phyloP scores from a whole-genome alignment of 2,113 vertebrate species.

The Philantomba maxwellii region DNA sequence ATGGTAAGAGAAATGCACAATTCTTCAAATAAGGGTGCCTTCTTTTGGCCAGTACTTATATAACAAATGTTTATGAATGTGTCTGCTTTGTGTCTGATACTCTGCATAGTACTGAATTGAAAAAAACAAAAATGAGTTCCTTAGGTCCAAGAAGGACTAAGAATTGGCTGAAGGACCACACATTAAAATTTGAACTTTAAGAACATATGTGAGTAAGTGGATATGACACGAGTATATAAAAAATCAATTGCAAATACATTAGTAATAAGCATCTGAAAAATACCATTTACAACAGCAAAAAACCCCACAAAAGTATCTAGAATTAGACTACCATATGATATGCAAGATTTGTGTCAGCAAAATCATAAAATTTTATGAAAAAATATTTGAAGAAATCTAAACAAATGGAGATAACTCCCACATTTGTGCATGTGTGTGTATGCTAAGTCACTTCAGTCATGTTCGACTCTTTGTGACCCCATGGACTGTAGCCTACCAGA shows the following conservation, averaged over 20 bases:
- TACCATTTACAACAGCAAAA: neutral
- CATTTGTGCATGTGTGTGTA: neutral
- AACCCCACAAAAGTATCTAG: neutral
- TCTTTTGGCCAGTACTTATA: neutral
- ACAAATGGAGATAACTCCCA: neutral
- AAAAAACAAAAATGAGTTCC: constrained; percentile 7
- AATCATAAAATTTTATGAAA: neutral
- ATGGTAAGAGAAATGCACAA: neutral
- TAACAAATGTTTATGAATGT: neutral
- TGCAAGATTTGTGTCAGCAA: neutral
- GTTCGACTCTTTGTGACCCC: neutral
- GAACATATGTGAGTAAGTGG: neutral
- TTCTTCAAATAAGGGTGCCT: neutral
- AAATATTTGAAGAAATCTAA: neutral
- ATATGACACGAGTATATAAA: neutral
- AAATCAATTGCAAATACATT: neutral
- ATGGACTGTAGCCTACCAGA: neutral
- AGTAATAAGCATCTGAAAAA: constrained; percentile 13
- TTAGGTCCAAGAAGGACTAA: neutral
- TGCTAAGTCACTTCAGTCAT: neutral
- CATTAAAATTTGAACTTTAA: neutral
- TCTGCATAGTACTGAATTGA: neutral
- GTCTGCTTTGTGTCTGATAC: neutral
- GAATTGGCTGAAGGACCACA: neutral
- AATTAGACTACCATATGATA: neutral